Conservation (phyloP, 1,140 invertebrate species). For the Papilio dardanus region DNA sequence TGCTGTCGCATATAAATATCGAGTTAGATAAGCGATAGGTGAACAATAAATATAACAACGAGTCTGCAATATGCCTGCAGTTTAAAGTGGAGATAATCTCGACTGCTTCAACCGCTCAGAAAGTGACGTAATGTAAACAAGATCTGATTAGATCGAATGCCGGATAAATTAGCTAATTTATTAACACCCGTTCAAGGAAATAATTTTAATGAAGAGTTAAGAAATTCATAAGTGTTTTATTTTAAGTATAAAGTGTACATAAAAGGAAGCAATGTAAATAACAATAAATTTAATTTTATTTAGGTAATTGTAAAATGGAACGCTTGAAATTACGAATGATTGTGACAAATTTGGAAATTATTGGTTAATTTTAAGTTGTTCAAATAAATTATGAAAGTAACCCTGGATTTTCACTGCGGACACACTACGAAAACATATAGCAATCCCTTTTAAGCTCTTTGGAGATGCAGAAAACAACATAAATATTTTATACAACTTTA, state of each 20-base stretch:
- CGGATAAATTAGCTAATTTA: conserved; percentile 72
- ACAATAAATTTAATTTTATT: not conserved
- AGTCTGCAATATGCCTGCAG: conserved; percentile 67
- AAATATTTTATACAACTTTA: too few relatives aligned
- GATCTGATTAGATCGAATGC: conserved; percentile 70
- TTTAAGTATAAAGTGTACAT: not conserved
- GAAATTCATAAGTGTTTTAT: not conserved
- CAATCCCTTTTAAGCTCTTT: too few relatives aligned
- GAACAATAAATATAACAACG: conserved; percentile 73
- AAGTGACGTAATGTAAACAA: conserved; percentile 75
- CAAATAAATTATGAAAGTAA: too few relatives aligned
- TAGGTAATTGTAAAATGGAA: not conserved
- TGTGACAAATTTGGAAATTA: too few relatives aligned
- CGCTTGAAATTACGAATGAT: too few relatives aligned
- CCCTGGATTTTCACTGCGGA: too few relatives aligned
- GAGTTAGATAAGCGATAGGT: conserved; percentile 68
- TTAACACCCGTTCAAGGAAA: conserved; percentile 57
- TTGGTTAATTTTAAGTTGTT: too few relatives aligned
- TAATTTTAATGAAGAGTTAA: conserved; percentile 39
- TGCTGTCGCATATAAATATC: conserved; percentile 61
- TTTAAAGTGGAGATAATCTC: conserved; percentile 63
- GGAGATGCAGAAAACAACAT: too few relatives aligned
- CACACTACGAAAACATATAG: too few relatives aligned
- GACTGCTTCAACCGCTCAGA: conserved; percentile 45
- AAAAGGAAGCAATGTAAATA: not conserved